These are phyloP conservation scores for Myotis daubentonii DNA, from an alignment of 2,797 vertebrate species.

Conservation along the genomic window DNA sequence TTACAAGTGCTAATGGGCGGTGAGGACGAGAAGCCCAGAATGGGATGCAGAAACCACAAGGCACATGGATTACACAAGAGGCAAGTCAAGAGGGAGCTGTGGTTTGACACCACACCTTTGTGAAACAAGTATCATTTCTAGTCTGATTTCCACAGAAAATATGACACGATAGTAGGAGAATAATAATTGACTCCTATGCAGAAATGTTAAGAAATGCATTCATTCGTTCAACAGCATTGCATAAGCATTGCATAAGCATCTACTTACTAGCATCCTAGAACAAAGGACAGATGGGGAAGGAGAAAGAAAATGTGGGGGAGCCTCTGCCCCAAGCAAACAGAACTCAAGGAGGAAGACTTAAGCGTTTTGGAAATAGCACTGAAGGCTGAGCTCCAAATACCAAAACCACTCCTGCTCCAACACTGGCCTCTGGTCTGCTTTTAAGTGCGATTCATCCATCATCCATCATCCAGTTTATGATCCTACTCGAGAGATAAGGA, in stretches of 20 bases:
- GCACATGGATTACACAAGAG: neutral
- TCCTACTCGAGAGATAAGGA: neutral
- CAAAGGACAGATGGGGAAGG: neutral
- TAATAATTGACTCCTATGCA: neutral
- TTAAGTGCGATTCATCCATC: neutral
- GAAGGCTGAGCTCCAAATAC: neutral
- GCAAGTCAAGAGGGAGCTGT: neutral
- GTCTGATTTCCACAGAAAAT: slow-evolving; percentile 24
- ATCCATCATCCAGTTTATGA: slow-evolving; percentile 23
- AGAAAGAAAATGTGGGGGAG: fast-evolving
- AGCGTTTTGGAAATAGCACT: neutral
- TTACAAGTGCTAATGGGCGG: slow-evolving; percentile 67
- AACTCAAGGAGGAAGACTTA: neutral
- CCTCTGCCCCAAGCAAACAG: neutral
- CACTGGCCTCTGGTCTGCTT: neutral
- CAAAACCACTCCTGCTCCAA: neutral
- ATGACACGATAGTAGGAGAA: neutral
- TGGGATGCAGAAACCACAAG: neutral
- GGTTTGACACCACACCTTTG: slow-evolving; percentile 35
- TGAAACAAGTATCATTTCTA: neutral
- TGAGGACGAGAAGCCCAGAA: slow-evolving; percentile 12
- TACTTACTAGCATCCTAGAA: neutral
- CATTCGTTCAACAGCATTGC: neutral
- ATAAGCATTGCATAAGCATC: neutral
- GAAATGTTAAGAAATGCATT: slow-evolving; percentile 14